These are phyloP conservation scores for Tiliqua scincoides DNA, from an alignment of 2,113 vertebrate genomes.

Conservation along the genomic window DNA sequence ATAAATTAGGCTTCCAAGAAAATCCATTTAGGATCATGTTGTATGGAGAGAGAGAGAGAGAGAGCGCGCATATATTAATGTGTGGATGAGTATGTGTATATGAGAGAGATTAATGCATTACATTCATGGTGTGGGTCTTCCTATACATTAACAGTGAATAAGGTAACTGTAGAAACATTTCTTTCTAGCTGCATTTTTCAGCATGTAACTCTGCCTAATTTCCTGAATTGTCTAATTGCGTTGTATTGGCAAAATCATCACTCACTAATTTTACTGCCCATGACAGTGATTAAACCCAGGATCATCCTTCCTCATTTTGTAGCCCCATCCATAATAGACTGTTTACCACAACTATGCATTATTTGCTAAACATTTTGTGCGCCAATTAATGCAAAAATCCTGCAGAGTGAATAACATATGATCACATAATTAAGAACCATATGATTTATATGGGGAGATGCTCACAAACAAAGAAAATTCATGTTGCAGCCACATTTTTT, in stretches of 20 bases:
- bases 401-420: neutral
- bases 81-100: neutral
- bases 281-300: neutral
- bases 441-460: neutral
- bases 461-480: neutral
- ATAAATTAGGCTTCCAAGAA: too few relatives aligned
- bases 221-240: neutral
- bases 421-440: neutral
- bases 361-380: neutral
- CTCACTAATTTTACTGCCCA: neutral
- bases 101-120: neutral
- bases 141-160: neutral
- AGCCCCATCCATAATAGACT: neutral
- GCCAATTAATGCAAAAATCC: neutral
- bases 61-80: neutral
- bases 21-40: neutral
- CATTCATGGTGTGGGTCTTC: neutral
- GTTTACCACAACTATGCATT: neutral
- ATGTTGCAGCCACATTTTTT: too few relatives aligned
- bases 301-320: neutral
- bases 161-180: neutral
- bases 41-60: neutral
- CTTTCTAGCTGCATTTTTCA: slow-evolving; percentile 1
- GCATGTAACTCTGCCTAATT: neutral
- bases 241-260: neutral